phyloP scores from a whole-genome alignment of 1,140 invertebrate species.

The Lordiphosa stackelbergi region DNA sequence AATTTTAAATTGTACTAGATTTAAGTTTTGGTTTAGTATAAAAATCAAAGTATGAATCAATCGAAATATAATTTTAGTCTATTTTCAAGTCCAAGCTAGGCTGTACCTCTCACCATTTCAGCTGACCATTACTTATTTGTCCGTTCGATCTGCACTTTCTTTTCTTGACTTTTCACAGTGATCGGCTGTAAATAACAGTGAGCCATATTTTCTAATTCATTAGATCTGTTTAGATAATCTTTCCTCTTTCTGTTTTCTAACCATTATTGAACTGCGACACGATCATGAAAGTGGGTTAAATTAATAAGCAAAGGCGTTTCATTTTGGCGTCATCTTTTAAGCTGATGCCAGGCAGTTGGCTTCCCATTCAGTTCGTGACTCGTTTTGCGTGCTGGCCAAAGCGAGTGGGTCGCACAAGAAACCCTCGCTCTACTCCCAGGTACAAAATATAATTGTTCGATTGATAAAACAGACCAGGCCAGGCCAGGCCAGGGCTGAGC shows the following conservation, averaged over 20 bases:
- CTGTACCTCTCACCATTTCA: background rate
- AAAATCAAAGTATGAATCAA: too few relatives aligned
- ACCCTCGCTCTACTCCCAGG: slow-evolving; percentile 29
- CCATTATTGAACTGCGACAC: slow-evolving; percentile 38
- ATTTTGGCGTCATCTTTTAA: slow-evolving; percentile 44
- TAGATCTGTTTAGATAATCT: slow-evolving; percentile 36
- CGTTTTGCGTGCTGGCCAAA: slow-evolving; percentile 56
- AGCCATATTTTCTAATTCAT: slow-evolving; percentile 13
- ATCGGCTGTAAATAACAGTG: slow-evolving; percentile 1
- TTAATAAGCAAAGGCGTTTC: slow-evolving; percentile 53
- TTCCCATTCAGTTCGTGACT: slow-evolving; percentile 58
- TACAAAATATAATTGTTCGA: slow-evolving; percentile 62
- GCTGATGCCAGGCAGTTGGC: slow-evolving; percentile 29
- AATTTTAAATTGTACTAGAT: too few relatives aligned
- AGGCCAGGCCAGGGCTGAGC: background rate
- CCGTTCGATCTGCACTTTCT: slow-evolving; percentile 6
- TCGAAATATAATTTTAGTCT: too few relatives aligned
- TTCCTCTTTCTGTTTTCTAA: slow-evolving; percentile 5
- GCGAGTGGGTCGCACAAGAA: slow-evolving; percentile 26
- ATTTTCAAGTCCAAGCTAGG: background rate
- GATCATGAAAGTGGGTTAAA: slow-evolving; percentile 55
- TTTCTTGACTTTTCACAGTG: background rate
- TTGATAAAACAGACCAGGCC: slow-evolving; percentile 41
- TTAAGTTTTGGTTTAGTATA: too few relatives aligned
- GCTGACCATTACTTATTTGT: background rate